These are phyloP conservation scores for Saiga tatarica DNA, from an alignment of 2,113 vertebrate genomes.

Conservation along the genomic window DNA sequence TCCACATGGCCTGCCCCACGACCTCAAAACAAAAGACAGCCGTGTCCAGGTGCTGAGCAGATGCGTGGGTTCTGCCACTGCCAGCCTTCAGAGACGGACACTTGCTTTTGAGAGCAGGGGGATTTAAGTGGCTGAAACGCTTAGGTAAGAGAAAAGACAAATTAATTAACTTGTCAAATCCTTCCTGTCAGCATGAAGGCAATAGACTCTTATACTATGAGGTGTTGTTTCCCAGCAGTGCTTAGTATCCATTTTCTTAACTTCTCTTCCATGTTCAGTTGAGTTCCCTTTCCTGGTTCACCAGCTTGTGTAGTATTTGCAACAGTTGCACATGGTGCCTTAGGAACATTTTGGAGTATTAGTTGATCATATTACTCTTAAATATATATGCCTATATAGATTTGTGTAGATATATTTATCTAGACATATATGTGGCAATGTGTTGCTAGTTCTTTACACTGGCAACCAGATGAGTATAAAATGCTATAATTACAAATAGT, in stretches of 20 bases:
- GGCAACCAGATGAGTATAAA: neutral
- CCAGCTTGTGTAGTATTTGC: neutral
- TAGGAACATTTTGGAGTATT: neutral
- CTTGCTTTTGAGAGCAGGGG: neutral
- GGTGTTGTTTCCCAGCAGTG: neutral
- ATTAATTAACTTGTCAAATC: slow-evolving; percentile 43
- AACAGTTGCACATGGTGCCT: neutral
- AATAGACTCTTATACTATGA: neutral
- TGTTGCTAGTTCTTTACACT: neutral
- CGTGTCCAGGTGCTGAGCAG: neutral
- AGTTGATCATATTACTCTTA: neutral
- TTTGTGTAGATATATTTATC: neutral
- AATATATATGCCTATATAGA: neutral
- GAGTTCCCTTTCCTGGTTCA: neutral
- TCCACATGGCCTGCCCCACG: neutral
- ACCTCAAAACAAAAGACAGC: neutral
- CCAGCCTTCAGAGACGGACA: neutral
- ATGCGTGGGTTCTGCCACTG: too few species aligned
- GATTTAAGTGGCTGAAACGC: neutral
- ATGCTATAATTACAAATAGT: neutral
- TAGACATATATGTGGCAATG: neutral
- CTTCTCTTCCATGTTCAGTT: neutral
- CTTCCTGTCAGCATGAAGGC: slow-evolving; percentile 19
- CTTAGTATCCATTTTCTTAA: neutral
- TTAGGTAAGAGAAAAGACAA: slow-evolving; percentile 42